Percentiles rank a stretch among this genome's conserved stretches.
phyloP scores from a whole-genome alignment of 2,113 vertebrate species.

The Ophiodon elongatus region DNA sequence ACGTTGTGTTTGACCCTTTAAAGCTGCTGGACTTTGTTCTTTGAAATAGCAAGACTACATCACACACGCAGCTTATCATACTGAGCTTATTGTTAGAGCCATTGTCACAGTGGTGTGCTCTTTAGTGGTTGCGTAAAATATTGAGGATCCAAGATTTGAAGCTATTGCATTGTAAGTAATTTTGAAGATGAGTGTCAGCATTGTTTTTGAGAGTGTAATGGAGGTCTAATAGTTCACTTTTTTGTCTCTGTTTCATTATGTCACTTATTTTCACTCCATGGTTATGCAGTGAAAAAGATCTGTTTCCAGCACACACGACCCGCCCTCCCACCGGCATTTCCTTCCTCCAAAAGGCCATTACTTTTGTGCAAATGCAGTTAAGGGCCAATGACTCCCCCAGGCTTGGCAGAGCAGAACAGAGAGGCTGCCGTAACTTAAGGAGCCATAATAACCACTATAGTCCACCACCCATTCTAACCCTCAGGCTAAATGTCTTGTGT shows the following conservation, averaged over 20 bases:
- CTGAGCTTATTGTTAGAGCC: neutral
- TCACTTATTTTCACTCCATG: conserved; percentile 12
- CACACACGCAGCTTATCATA: neutral
- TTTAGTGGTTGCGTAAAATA: neutral
- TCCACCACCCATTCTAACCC: conserved; percentile 50
- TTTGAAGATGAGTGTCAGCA: conserved; percentile 2
- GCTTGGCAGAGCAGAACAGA: conserved; percentile 57
- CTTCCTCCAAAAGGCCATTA: conserved; percentile 71
- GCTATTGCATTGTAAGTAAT: neutral
- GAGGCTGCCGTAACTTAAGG: conserved; percentile 67
- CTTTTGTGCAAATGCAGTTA: conserved; percentile 84
- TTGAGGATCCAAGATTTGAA: neutral
- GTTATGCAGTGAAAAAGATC: conserved; percentile 45
- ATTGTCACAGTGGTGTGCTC: neutral
- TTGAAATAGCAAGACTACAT: neutral
- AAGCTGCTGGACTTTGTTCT: neutral
- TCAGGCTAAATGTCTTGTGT: conserved; percentile 34
- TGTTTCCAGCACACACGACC: conserved; percentile 26
- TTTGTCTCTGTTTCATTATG: neutral
- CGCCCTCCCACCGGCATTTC: conserved; percentile 47
- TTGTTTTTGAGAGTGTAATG: conserved; percentile 1
- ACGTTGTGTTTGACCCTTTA: neutral
- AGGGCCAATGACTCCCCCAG: conserved; percentile 76
- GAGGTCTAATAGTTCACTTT: conserved; percentile 3
- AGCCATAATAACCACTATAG: conserved; percentile 69